phyloP scores from a whole-genome alignment of 2,888 invertebrate genomes.

The Microctonus aethiopoides region DNA sequence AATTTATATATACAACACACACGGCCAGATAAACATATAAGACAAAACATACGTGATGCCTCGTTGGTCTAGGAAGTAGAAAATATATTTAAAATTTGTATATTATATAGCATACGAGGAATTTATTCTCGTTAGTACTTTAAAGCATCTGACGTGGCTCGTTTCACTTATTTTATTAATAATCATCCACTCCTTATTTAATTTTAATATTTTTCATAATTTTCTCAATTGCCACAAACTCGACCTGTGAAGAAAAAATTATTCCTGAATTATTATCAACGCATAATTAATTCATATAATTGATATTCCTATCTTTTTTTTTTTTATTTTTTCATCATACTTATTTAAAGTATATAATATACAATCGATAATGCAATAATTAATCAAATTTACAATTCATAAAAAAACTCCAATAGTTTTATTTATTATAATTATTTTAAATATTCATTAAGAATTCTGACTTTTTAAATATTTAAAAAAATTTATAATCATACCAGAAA shows the following conservation, averaged over 20 bases:
- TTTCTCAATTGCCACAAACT: not conserved
- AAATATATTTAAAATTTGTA: slow-evolving; percentile 1
- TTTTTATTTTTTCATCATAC: not conserved
- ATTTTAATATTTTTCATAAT: slow-evolving; percentile 11
- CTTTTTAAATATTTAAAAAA: too few relatives aligned
- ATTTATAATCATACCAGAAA: slow-evolving; percentile 4
- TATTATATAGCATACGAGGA: slow-evolving; percentile 15
- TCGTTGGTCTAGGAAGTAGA: slow-evolving; percentile 29
- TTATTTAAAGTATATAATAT: not conserved
- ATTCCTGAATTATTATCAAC: slow-evolving; percentile 11
- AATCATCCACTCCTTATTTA: slow-evolving; percentile 30
- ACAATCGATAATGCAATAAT: not conserved
- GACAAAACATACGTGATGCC: slow-evolving; percentile 5
- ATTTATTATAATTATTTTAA: not conserved
- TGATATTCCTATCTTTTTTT: not conserved
- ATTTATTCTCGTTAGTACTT: slow-evolving; percentile 20
- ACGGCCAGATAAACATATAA: not conserved
- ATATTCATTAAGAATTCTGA: too few relatives aligned
- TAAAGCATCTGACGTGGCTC: slow-evolving; percentile 6
- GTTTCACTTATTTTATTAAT: slow-evolving; percentile 19
- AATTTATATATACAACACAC: too few relatives aligned
- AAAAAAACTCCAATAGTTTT: not conserved
- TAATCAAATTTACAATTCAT: not conserved
- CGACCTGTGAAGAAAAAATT: slow-evolving; percentile 9
- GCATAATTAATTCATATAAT: not conserved